Evolutionary conservation across 2,888 invertebrate species (phyloP), one percentile per base, ranked within the genome.

Genomic region (Uloborus plumipes): DNA sequence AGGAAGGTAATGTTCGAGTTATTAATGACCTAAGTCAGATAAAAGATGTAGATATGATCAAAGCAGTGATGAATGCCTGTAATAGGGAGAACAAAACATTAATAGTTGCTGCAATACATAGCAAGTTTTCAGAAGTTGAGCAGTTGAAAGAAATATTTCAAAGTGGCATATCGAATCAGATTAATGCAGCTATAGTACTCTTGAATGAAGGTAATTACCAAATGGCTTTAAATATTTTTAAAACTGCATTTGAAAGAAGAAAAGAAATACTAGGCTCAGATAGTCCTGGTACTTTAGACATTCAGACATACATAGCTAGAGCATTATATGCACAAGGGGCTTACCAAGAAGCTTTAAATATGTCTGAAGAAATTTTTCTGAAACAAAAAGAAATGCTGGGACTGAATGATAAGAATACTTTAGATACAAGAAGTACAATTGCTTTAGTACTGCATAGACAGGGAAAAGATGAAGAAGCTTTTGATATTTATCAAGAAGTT

Each of bases 331-430:
- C 59, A 47, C 62, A 58, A 20, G 13, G 51, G 11, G 39, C 26
- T 9, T 77, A 50, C n/a, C 15, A 70, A 20, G 62, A 77, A 51
- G 69, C 77, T 47, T 49, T 70, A n/a, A 51, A 22, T 11, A 50
- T 50, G 39, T 53, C 22, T 53, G 47, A 70, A 70, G 71, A 61
- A 62, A 58, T 77, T 18, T 9, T 77, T 16, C 20, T 61, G 26
- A 70, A 31, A 49, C 58, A 65, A 61, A 55, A 26, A 49, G 39
- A 70, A 64, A 13, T 77, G 4, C 53, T 50, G 39, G 77, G 77
- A 20, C 13, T 16, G 6, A 50, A 70, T 22, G 26, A 50, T 31
- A 53, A 53, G 15, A 31, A 14, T 16, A 62, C 62, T 50, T 70
- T 62, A 26, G 62, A 77, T n/a, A 77, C 51, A 14, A 55, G 61